Evolutionary conservation across 2,888 invertebrate genomes (phyloP).

Genomic region (Epinotia nisella): DNA sequence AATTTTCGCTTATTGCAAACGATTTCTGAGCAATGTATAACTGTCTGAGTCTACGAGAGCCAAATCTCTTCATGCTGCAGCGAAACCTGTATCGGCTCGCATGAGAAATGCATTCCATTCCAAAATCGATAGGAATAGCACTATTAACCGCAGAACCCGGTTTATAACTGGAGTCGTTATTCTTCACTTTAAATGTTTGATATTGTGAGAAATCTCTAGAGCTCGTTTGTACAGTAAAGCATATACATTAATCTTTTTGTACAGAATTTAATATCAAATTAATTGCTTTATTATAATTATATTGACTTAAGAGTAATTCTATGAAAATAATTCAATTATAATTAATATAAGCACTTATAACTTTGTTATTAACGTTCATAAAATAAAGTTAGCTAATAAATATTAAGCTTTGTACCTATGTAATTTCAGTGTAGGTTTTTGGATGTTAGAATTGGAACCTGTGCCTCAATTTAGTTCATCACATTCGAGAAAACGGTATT

Average conservation of each 20-base stretch:
- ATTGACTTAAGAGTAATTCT: not conserved
- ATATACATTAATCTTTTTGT: too few species aligned
- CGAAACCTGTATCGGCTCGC: constrained; percentile 1
- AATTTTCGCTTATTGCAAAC: not conserved
- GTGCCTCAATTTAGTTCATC: too few species aligned
- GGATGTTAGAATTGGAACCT: too few species aligned
- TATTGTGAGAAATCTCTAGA: not conserved
- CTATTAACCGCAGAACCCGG: constrained; percentile 25
- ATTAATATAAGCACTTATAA: too few species aligned
- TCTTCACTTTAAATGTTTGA: not conserved
- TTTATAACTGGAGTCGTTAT: not conserved
- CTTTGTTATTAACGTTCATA: too few species aligned
- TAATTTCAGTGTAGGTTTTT: too few species aligned
- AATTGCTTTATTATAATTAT: too few species aligned
- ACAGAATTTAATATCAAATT: too few species aligned
- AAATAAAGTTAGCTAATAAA: too few species aligned
- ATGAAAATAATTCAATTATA: not conserved
- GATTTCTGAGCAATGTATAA: not conserved
- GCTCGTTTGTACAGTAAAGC: too few species aligned
- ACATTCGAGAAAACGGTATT: too few species aligned
- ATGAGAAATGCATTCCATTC: constrained; percentile 24
- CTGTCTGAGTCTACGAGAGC: not conserved
- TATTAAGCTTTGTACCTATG: too few species aligned
- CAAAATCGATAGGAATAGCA: constrained; percentile 18
- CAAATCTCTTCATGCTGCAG: constrained; percentile 6